phyloP scores from a whole-genome alignment of 2,113 vertebrate species.

The Pangasianodon gigas region DNA sequence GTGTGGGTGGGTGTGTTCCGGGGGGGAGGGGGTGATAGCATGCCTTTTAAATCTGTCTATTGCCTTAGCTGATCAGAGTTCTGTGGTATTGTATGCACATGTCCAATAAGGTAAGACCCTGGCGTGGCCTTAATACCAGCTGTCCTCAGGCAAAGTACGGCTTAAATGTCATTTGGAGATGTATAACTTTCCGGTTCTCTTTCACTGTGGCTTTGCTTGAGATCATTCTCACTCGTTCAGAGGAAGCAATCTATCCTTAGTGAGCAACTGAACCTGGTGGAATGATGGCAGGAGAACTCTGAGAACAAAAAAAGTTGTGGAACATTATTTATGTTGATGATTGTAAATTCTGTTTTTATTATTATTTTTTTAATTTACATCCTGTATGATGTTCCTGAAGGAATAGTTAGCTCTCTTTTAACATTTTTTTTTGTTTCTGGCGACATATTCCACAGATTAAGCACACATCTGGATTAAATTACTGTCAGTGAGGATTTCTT shows the following conservation, averaged over 20 bases:
- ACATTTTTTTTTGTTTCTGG: neutral
- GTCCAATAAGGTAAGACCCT: slow-evolving; percentile 60
- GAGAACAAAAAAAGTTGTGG: slow-evolving; percentile 15
- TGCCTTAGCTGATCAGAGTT: slow-evolving; percentile 42
- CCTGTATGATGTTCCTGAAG: neutral
- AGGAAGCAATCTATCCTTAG: slow-evolving; percentile 37
- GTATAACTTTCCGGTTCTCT: slow-evolving; percentile 48
- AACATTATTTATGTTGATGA: neutral
- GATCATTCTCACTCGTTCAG: slow-evolving; percentile 4
- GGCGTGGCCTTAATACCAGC: slow-evolving; percentile 55
- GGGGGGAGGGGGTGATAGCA: slow-evolving; percentile 18
- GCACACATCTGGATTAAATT: neutral
- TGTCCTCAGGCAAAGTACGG: slow-evolving; percentile 56
- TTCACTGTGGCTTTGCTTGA: slow-evolving; percentile 56
- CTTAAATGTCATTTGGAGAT: slow-evolving; percentile 52
- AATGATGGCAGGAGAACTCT: neutral
- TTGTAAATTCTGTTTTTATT: neutral
- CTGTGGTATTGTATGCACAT: slow-evolving; percentile 64
- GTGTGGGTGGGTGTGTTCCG: slow-evolving; percentile 57
- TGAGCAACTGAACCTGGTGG: slow-evolving; percentile 14
- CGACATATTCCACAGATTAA: neutral
- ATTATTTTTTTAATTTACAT: neutral
- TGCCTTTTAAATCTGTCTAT: slow-evolving; percentile 58
- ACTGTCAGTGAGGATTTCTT: neutral
- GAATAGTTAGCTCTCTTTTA: neutral